Conservation (phyloP, 2,888 invertebrate species). For the Tachystola acroxantha region DNA sequence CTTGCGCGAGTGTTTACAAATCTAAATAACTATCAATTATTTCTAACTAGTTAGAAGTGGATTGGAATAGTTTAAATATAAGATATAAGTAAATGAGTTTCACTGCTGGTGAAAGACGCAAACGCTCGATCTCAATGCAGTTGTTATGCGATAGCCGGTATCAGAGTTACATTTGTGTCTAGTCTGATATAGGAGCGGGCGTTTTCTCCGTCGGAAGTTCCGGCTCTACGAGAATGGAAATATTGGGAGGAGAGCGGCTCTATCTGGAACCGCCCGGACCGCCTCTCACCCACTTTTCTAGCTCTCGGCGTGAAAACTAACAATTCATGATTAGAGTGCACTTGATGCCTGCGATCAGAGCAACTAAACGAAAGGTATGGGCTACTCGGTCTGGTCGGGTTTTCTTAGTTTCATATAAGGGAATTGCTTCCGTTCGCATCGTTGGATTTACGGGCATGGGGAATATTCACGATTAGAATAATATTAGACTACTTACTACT, state of each 20-base stretch:
- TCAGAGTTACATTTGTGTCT: constrained; percentile 12
- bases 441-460: no score
- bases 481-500: no score
- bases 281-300: constrained; percentile 19
- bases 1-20: no score
- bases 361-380: no score
- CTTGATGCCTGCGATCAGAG: constrained; percentile 4
- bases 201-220: constrained; percentile 49
- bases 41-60: no score
- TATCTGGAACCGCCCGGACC: constrained; percentile 8
- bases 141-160: constrained; percentile 45
- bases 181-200: constrained; percentile 14
- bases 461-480: no score
- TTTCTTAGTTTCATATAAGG: no score
- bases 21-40: no score
- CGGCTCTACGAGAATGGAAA: constrained; percentile 46
- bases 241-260: constrained; percentile 22
- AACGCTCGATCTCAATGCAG: constrained; percentile 15
- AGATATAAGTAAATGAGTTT: neutral
- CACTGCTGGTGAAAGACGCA: constrained; percentile 12
- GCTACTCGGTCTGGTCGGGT: no score
- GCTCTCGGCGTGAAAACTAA: constrained; percentile 13
- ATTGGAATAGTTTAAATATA: no score
- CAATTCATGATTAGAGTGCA: constrained; percentile 10
- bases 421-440: no score